Evolutionary conservation across 2,113 vertebrate genomes (phyloP).

Genomic region (Pollachius pollachius): DNA sequence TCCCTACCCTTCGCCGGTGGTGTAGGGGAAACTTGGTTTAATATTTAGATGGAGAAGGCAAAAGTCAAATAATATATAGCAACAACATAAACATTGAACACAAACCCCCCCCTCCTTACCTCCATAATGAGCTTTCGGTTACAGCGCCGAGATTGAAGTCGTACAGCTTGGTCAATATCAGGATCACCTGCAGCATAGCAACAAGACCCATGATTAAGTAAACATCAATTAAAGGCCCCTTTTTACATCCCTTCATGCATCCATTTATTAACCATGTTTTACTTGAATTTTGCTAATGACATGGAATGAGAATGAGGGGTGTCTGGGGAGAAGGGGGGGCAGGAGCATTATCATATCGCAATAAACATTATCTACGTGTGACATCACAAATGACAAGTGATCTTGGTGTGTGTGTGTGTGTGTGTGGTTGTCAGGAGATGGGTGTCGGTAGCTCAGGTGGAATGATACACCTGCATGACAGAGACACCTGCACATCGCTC

Average conservation of each 20-base stretch:
- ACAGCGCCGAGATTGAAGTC: conserved; percentile 95
- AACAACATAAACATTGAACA: neutral
- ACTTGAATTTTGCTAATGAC: conserved; percentile 27
- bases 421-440: conserved; percentile 40
- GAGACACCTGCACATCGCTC: conserved; percentile 56
- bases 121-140: conserved; percentile 95
- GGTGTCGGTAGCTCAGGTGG: conserved; percentile 50
- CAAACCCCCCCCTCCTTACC: conserved; percentile 73
- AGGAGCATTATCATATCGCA: conserved; percentile 30
- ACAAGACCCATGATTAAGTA: conserved; percentile 41
- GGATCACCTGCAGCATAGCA: conserved; percentile 81
- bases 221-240: conserved; percentile 19
- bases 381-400: conserved; percentile 53
- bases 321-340: conserved; percentile 16
- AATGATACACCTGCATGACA: conserved; percentile 60
- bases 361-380: conserved; percentile 46
- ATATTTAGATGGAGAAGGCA: conserved; percentile 20
- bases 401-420: conserved; percentile 32
- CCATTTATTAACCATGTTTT: conserved; percentile 19
- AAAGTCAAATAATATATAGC: conserved; percentile 11
- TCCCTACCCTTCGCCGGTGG: conserved; percentile 16
- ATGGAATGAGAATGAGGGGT: conserved; percentile 34
- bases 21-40: conserved; percentile 2
- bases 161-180: conserved; percentile 93
- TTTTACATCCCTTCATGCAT: conserved; percentile 2